These are phyloP conservation scores for Catharus fuscescens DNA, from an alignment of 2,113 vertebrate species.

Conservation along the genomic window DNA sequence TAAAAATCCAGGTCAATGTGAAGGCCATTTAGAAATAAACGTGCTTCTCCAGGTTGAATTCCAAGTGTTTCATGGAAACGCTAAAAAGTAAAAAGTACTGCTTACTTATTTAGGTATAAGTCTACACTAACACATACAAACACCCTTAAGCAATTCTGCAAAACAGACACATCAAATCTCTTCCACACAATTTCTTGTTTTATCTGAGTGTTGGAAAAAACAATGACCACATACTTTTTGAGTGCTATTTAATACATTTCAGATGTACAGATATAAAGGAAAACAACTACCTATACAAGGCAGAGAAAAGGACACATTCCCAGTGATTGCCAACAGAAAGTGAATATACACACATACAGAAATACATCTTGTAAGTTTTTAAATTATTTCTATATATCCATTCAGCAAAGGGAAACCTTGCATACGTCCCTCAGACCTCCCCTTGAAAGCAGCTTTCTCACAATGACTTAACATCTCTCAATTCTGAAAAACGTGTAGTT, in stretches of 20 bases:
- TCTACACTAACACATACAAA: background rate
- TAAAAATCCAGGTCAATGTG: slow-evolving; percentile 86
- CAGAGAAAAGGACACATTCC: background rate
- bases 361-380: background rate
- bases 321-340: background rate
- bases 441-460: background rate
- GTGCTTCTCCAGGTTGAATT: slow-evolving; percentile 88
- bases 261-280: background rate
- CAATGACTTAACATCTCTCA: background rate
- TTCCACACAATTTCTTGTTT: background rate
- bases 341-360: background rate
- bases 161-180: background rate
- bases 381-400: background rate
- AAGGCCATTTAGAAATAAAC: slow-evolving; percentile 91
- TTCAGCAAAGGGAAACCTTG: background rate
- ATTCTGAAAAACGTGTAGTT: accelerated
- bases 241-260: background rate
- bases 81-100: slow-evolving; percentile 73
- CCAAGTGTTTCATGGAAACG: slow-evolving; percentile 82
- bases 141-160: background rate
- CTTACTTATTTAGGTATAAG: background rate
- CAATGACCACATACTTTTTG: background rate
- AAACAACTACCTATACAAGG: background rate
- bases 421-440: background rate
- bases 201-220: background rate